Percentiles rank a stretch among this genome's conserved stretches.
Evolutionary conservation across 2,797 vertebrate species (phyloP).

Genomic region (Mionectes olivaceus): DNA sequence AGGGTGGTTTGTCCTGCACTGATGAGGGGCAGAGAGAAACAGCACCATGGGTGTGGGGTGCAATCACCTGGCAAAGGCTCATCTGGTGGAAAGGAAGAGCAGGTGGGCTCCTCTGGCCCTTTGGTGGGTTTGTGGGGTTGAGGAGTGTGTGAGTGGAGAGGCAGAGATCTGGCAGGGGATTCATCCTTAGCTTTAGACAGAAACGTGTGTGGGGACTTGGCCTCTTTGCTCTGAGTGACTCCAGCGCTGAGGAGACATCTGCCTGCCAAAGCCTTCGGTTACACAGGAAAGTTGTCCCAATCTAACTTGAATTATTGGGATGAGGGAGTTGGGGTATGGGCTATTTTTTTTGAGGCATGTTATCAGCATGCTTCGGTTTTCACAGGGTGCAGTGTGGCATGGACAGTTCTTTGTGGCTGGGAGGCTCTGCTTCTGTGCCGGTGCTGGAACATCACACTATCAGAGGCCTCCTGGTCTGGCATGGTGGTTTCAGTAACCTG

Average conservation of each 20-base stretch:
- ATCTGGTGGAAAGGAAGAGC: not conserved
- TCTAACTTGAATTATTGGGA: not conserved
- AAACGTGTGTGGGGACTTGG: not conserved
- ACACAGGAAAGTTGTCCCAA: not conserved
- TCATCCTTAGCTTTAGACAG: not conserved
- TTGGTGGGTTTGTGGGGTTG: not conserved
- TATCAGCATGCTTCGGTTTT: not conserved
- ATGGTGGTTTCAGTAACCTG: not conserved
- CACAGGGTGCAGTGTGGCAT: rapidly evolving
- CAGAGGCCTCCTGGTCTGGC: not conserved
- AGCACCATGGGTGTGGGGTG: rapidly evolving
- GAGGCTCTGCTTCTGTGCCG: rapidly evolving
- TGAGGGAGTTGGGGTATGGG: not conserved
- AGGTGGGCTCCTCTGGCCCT: not conserved
- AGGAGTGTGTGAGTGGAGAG: not conserved
- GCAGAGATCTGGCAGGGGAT: not conserved
- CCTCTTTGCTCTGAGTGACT: not conserved
- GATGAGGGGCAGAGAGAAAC: not conserved
- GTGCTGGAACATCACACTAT: not conserved
- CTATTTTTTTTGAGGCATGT: not conserved
- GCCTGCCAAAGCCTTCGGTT: not conserved
- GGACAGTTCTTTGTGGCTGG: not conserved
- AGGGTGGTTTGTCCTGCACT: not conserved
- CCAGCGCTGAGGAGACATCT: not conserved
- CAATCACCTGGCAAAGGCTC: not conserved